A percentile compares a stretch with the other conserved stretches of the same genome.
phyloP scores from a whole-genome alignment of 2,113 vertebrate species.

The Cinclus mexicanus region DNA sequence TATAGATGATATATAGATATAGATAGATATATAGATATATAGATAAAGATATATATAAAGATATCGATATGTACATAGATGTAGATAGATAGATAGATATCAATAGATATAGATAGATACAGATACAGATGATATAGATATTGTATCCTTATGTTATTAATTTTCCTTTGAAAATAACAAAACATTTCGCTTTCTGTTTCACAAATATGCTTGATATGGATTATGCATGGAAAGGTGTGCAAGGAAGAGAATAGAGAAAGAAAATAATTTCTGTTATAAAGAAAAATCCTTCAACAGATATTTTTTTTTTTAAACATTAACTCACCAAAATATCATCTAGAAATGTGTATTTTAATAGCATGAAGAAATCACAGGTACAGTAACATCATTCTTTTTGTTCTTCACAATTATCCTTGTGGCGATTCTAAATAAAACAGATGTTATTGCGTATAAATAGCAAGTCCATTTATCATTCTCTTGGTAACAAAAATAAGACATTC shows the following conservation, averaged over 20 bases:
- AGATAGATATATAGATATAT: no score
- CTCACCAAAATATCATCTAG: background rate
- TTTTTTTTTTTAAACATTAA: background rate
- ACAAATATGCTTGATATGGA: background rate
- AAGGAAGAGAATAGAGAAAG: background rate
- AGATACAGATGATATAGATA: background rate
- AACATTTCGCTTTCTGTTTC: background rate
- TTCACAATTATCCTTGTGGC: background rate
- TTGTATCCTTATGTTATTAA: background rate
- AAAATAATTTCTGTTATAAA: background rate
- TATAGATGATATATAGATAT: no score
- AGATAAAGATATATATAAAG: no score
- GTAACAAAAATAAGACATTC: background rate
- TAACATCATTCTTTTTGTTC: background rate
- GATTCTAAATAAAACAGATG: background rate
- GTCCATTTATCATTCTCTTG: background rate
- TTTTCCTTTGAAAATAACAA: background rate
- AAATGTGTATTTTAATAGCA: background rate
- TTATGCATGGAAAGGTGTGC: rapidly evolving
- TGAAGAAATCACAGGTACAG: background rate
- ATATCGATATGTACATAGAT: no score
- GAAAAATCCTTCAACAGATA: background rate
- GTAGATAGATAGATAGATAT: no score
- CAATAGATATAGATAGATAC: no score
- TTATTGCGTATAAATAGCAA: background rate